phyloP scores from a whole-genome alignment of 2,797 vertebrate genomes.

The Enteromius paludinosus region DNA sequence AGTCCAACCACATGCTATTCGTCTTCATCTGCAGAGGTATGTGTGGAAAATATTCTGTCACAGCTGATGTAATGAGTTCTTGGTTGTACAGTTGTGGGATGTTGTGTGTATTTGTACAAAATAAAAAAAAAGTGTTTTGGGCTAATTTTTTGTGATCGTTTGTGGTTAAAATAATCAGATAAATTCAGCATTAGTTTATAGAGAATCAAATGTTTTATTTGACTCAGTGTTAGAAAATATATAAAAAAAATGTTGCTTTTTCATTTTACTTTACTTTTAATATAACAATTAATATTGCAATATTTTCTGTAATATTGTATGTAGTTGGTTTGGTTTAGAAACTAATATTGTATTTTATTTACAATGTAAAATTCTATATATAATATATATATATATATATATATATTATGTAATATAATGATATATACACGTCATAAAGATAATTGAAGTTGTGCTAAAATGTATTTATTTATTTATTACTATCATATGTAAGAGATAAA shows the following conservation, averaged over 20 bases:
- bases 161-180: not conserved
- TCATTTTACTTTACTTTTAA: too few species aligned
- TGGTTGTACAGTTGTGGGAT: not conserved
- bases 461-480: too few species aligned
- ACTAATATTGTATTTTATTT: not conserved
- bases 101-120: not conserved
- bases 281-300: not conserved
- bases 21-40: slow-evolving; percentile 25
- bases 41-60: slow-evolving; percentile 5
- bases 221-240: too few species aligned
- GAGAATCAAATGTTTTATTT: not conserved
- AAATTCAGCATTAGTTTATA: not conserved
- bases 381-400: too few species aligned
- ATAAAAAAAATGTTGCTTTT: too few species aligned
- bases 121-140: not conserved
- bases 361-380: not conserved
- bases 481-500: not conserved
- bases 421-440: not conserved
- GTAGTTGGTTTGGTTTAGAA: not conserved
- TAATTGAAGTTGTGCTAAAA: not conserved
- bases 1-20: not conserved
- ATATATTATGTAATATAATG: too few species aligned
- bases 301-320: not conserved
- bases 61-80: not conserved
- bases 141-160: not conserved